phyloP scores from a whole-genome alignment of 2,888 invertebrate species.

The Ophioninae sp. region DNA sequence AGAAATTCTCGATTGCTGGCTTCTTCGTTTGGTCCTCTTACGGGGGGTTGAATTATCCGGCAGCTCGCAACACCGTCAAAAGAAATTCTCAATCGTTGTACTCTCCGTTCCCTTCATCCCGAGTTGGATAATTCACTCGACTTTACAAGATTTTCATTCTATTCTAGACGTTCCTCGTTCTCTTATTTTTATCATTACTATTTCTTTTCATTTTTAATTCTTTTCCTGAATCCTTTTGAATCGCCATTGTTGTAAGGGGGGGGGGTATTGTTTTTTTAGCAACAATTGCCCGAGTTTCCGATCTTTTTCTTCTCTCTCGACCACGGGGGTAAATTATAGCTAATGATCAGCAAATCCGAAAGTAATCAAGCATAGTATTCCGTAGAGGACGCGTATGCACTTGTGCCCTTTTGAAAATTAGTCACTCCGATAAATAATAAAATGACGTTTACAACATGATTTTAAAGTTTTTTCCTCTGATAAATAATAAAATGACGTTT shows the following conservation, averaged over 20 bases:
- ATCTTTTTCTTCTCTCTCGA: constrained; percentile 9
- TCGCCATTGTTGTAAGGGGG: background rate
- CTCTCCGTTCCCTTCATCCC: constrained; percentile 71
- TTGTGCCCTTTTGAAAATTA: too few species aligned
- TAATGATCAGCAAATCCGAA: constrained; percentile 35
- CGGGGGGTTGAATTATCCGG: constrained; percentile 40
- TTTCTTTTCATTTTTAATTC: constrained; percentile 22
- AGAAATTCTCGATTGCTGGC: constrained; percentile 62
- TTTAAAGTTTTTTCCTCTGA: too few species aligned
- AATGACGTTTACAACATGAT: too few species aligned
- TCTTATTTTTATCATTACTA: constrained; percentile 44
- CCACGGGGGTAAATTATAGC: constrained; percentile 39
- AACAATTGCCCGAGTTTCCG: background rate
- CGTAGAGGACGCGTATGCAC: background rate
- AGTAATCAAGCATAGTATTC: constrained; percentile 28
- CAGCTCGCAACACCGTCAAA: constrained; percentile 49
- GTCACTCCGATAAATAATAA: too few species aligned
- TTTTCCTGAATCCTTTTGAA: constrained; percentile 1
- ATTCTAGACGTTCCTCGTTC: constrained; percentile 67
- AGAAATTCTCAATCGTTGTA: constrained; percentile 69
- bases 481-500: too few species aligned
- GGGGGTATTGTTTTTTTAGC: constrained; percentile 10
- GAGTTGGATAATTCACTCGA: constrained; percentile 72
- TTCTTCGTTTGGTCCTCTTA: constrained; percentile 33
- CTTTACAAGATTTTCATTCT: constrained; percentile 74